Percentiles rank a stretch among this genome's conserved stretches.
These are phyloP conservation scores for Clistopyga incitator DNA, from an alignment of 2,888 invertebrate genomes.

Conservation along the genomic window DNA sequence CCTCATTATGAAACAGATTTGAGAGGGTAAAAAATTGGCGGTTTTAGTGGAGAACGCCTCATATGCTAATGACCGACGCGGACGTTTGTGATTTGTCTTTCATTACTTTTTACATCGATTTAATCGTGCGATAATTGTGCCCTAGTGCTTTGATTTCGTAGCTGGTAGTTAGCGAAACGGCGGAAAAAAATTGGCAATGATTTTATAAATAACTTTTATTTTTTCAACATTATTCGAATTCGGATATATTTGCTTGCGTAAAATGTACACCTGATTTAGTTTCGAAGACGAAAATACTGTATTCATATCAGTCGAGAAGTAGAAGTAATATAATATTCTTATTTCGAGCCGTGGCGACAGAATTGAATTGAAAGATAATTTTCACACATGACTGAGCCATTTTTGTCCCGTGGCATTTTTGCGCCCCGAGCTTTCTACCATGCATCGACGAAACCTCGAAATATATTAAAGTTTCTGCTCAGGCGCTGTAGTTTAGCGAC, in stretches of 20 bases:
- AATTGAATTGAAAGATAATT: background rate
- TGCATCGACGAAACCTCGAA: background rate
- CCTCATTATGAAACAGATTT: too few species aligned
- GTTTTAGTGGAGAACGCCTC: too few species aligned
- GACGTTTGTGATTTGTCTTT: background rate
- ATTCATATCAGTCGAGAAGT: background rate
- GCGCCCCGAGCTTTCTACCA: background rate
- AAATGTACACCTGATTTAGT: background rate
- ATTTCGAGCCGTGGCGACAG: background rate
- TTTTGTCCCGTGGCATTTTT: background rate
- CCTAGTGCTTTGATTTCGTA: conserved; percentile 29
- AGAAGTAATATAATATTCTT: background rate
- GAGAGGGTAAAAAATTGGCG: too few species aligned
- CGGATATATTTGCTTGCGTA: background rate
- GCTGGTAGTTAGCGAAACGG: background rate
- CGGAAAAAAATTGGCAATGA: background rate
- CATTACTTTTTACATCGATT: conserved; percentile 26
- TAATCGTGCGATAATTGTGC: conserved; percentile 12
- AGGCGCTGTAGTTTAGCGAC: conserved; percentile 7
- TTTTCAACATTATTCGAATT: too few species aligned
- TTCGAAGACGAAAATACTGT: background rate
- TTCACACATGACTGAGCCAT: background rate
- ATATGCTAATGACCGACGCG: background rate
- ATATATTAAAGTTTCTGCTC: background rate
- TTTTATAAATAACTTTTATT: too few species aligned